Conservation (phyloP, 2,113 vertebrate genomes). For the Picathartes gymnocephalus region DNA sequence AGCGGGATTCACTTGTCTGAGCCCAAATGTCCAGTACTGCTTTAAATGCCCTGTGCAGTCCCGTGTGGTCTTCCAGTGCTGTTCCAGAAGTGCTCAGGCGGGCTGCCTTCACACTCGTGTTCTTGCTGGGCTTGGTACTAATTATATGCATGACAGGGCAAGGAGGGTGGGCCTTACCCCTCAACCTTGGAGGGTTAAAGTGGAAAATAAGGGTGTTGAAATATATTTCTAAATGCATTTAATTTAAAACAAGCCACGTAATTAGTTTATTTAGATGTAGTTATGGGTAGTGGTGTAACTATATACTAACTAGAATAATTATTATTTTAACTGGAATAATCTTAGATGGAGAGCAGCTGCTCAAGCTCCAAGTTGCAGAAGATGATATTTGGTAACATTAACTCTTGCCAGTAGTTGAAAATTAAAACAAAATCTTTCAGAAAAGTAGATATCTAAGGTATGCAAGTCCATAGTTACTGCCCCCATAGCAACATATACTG, state of each 20-base stretch:
- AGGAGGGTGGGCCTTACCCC: not conserved
- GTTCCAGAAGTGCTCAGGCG: not conserved
- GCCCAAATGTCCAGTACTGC: not conserved
- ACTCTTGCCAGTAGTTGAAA: not conserved
- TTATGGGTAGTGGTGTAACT: not conserved
- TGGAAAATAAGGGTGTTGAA: not conserved
- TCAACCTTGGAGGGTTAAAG: not conserved
- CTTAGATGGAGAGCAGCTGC: not conserved
- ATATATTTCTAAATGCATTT: not conserved
- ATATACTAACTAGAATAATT: not conserved
- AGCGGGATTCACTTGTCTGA: not conserved
- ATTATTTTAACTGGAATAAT: not conserved
- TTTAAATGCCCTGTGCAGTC: not conserved
- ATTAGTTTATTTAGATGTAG: not conserved
- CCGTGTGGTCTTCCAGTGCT: not conserved
- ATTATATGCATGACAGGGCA: not conserved
- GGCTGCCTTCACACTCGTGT: not conserved
- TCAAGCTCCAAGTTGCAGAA: not conserved
- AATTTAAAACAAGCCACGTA: not conserved
- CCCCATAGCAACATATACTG: not conserved
- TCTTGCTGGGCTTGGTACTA: not conserved
- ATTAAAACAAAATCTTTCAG: not conserved
- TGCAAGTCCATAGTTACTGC: not conserved
- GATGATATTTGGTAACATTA: not conserved
- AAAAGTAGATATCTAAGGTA: not conserved